Base-by-base conservation (phyloP, 2,113 vertebrate species). In the Pteruthius melanotis region DNA sequence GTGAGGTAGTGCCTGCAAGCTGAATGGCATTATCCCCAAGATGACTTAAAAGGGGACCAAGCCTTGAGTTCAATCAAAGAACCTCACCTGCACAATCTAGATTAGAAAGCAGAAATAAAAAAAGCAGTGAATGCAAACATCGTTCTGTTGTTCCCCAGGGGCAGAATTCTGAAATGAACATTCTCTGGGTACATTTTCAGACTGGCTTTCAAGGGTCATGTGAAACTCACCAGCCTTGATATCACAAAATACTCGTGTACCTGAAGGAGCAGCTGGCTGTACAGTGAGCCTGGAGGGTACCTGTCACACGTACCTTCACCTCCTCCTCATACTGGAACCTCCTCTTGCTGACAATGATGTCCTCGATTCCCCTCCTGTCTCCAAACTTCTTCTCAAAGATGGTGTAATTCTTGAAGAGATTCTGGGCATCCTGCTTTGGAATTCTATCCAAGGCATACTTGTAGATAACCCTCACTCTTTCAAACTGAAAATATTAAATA, bases 331-430 rank as follows among this genome's bases (percentile, higher is more conserved):
- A 99, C 91, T 99, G 99, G 97, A 99, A 99, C 44, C 99, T 97
- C 37, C 99, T 98, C 83, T 99, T 99, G 98, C 98, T 99, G 94
- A 99, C 99, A 16, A 99, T 99, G 77, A 99, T 99, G 37, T 99
- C 99, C 96, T 99, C 99, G 13, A 99, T 99, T 15, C 99, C 99
- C 61, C 99, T 97, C 35, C 99, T 97, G 97, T 99, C 99, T 63
- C 99, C 99, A 94, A 99, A 99, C 97, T 99, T 99, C 98, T 99
- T 99, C 97, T 99, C 99, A 93, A 99, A 99, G 97, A 99, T 98
- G 4, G 99, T 99, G 95, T 99, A 99, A 95, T 98, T 99, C 97
- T 99, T 99, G 96, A 99, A 99, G 87, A 99, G 99, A 86, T 99
- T 98, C 95, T 99, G 99, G 15, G 99, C 99, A 19, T 99, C 98